Conservation (phyloP, 1,140 invertebrate species). For the Sesamia nonagrioides region DNA sequence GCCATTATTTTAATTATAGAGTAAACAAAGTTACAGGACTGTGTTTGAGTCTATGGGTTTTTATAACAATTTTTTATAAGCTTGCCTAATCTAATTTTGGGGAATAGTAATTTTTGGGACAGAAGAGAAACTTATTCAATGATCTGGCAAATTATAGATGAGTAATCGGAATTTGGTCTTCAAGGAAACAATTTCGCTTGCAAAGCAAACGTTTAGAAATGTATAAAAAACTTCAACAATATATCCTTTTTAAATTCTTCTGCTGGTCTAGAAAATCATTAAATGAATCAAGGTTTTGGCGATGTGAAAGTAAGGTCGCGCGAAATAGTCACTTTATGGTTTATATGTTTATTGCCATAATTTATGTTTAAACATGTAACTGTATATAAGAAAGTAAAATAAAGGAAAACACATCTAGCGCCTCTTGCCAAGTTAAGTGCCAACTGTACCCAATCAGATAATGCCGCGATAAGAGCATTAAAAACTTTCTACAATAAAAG, state of each 20-base stretch:
- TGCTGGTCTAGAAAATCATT: not conserved
- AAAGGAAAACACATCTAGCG: too few species aligned
- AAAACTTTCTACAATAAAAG: not conserved
- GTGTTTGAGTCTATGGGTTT: conserved; percentile 2
- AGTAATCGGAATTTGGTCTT: conserved; percentile 6
- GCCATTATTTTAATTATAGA: conserved; percentile 84
- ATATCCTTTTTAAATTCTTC: not conserved
- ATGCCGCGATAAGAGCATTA: not conserved
- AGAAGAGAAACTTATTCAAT: conserved; percentile 24
- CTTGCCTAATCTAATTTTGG: conserved; percentile 36
- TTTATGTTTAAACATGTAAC: too few species aligned
- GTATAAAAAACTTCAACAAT: not conserved
- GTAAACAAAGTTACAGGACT: conserved; percentile 63
- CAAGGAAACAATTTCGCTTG: not conserved
- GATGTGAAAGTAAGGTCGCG: too few species aligned
- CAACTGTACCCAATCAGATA: not conserved
- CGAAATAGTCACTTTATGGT: too few species aligned
- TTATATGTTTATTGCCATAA: too few species aligned
- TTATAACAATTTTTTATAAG: conserved; percentile 22
- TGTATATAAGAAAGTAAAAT: too few species aligned
- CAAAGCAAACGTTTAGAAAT: not conserved
- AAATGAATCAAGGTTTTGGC: not conserved
- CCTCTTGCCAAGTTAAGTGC: too few species aligned
- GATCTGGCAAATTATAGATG: not conserved
- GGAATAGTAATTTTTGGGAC: conserved; percentile 26